Evolutionary conservation across 2,113 vertebrate species (phyloP).

Genomic region (Alethe diademata): DNA sequence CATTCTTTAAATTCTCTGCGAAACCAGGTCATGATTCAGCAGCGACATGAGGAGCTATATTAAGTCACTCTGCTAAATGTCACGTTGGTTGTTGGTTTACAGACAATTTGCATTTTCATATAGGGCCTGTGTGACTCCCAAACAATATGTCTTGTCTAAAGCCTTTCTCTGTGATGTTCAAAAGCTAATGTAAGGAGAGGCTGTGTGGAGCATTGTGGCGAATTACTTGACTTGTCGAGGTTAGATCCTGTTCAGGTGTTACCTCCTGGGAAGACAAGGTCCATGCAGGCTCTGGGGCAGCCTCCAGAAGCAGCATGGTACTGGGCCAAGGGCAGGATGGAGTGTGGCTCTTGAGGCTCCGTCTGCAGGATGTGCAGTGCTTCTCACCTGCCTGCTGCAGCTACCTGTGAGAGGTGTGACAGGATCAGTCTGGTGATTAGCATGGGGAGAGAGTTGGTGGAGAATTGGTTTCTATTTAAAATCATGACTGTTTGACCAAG

Average conservation of each 20-base stretch:
- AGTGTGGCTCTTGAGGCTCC: not conserved
- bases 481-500: not conserved
- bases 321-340: not conserved
- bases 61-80: not conserved
- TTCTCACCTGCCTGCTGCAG: not conserved
- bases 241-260: not conserved
- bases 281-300: accelerated
- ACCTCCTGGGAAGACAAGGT: not conserved
- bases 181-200: not conserved
- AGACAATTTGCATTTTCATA: not conserved
- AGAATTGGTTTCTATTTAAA: not conserved
- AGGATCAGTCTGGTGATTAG: not conserved
- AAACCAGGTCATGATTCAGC: not conserved
- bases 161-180: not conserved
- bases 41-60: not conserved
- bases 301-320: not conserved
- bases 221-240: not conserved
- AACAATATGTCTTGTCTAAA: not conserved
- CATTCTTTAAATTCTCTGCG: not conserved
- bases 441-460: not conserved
- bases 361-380: not conserved
- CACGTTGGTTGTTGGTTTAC: not conserved
- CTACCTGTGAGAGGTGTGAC: not conserved
- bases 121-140: not conserved
- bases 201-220: not conserved